phyloP scores from a whole-genome alignment of 2,797 vertebrate species.

The Dicrostonyx torquatus region DNA sequence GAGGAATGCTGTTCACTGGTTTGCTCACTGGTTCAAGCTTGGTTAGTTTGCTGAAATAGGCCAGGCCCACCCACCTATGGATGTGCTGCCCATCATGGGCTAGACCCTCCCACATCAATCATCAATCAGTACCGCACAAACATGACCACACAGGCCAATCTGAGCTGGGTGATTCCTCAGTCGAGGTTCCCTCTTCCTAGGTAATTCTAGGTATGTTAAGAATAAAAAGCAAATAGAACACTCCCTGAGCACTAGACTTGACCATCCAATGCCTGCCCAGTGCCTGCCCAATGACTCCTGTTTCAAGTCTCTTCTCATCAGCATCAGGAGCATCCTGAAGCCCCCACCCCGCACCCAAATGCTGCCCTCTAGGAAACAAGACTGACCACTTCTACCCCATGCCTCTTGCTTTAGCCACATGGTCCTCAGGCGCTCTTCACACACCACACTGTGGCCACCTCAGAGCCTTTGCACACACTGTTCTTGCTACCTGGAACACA shows the following conservation, averaged over 20 bases:
- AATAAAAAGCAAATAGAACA: neutral
- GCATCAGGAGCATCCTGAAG: neutral
- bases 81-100: no score
- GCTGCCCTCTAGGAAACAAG: neutral
- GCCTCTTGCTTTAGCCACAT: neutral
- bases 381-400: accelerated
- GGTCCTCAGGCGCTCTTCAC: neutral
- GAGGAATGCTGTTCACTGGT: no score
- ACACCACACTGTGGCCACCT: neutral
- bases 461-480: neutral
- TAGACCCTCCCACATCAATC: no score
- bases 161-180: neutral
- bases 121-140: neutral
- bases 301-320: no score
- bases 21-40: neutral
- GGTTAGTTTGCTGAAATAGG: neutral
- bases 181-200: neutral
- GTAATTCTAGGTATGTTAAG: neutral
- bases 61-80: neutral
- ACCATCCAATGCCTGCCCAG: neutral
- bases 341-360: neutral
- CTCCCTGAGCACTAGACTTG: neutral
- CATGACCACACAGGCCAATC: neutral
- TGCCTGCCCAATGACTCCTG: no score
- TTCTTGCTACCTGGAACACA: neutral